Evolutionary conservation across 1,140 invertebrate genomes (phyloP).

Genomic region (Conopomorpha cramerella): DNA sequence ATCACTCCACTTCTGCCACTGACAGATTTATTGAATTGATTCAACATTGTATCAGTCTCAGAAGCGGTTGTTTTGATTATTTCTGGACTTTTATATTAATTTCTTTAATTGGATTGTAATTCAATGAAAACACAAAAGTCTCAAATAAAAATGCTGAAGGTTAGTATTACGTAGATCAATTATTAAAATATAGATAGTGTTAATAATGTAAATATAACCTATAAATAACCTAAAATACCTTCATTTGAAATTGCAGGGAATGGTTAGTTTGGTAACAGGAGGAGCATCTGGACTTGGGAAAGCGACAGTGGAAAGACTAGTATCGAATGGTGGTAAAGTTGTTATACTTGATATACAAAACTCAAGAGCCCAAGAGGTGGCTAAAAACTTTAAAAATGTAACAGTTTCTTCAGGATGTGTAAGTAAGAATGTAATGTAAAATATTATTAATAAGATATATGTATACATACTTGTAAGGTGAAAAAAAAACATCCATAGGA

Average conservation of each 20-base stretch:
- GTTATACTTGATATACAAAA: slow-evolving; percentile 86
- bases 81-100: too few relatives aligned
- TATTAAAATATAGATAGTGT: background rate
- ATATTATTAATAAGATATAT: too few relatives aligned
- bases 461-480: too few relatives aligned
- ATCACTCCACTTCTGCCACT: too few relatives aligned
- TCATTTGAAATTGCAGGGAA: slow-evolving; percentile 57
- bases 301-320: slow-evolving; percentile 84
- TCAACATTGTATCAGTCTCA: too few relatives aligned
- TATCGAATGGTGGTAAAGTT: slow-evolving; percentile 82
- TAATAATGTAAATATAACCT: background rate
- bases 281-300: slow-evolving; percentile 91
- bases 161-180: background rate
- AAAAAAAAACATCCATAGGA: too few relatives aligned
- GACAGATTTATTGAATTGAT: too few relatives aligned
- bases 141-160: background rate
- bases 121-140: too few relatives aligned
- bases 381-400: slow-evolving; percentile 73
- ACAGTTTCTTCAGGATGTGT: slow-evolving; percentile 85
- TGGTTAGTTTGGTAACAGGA: slow-evolving; percentile 89
- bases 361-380: slow-evolving; percentile 78
- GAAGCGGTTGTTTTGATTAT: too few relatives aligned
- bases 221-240: slow-evolving; percentile 17
- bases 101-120: too few relatives aligned
- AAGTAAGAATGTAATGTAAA: too few relatives aligned